phyloP scores from a whole-genome alignment of 1,140 invertebrate species.

The Olivierus martensii region DNA sequence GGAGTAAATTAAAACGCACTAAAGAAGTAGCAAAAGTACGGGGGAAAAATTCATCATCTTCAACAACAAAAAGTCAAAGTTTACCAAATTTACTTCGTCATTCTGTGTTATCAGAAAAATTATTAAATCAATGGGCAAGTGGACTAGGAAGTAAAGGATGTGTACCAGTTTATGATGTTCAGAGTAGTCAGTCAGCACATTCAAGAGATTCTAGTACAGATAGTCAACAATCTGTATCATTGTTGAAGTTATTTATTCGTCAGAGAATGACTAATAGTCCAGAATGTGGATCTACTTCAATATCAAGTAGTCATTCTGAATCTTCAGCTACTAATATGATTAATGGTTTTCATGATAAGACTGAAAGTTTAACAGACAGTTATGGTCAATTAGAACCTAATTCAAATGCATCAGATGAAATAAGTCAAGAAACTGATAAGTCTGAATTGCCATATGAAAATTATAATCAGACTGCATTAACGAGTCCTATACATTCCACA shows the following conservation, averaged over 20 bases:
- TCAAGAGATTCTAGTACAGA: slow-evolving; percentile 6
- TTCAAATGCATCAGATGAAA: too few relatives aligned
- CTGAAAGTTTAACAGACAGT: too few relatives aligned
- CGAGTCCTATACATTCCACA: too few relatives aligned
- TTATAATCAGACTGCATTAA: too few relatives aligned
- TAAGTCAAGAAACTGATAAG: too few relatives aligned
- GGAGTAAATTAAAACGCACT: slow-evolving; percentile 52
- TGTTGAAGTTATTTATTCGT: slow-evolving; percentile 79
- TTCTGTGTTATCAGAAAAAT: slow-evolving; percentile 18
- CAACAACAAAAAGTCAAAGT: slow-evolving; percentile 49
- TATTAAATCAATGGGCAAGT: slow-evolving; percentile 11
- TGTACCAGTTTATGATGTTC: slow-evolving; percentile 50
- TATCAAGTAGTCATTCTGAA: slow-evolving; percentile 11
- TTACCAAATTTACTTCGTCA: slow-evolving; percentile 47
- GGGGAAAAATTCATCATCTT: not conserved
- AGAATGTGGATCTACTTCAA: not conserved
- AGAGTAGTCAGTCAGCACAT: slow-evolving; percentile 33
- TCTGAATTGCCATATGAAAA: too few relatives aligned
- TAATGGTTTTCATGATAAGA: too few relatives aligned
- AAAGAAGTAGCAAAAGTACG: not conserved
- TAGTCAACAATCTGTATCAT: slow-evolving; percentile 46
- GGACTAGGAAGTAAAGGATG: slow-evolving; percentile 22
- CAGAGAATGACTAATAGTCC: slow-evolving; percentile 56
- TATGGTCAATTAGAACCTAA: too few relatives aligned
- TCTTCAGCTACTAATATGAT: slow-evolving; percentile 1